Evolutionary conservation across 92 coral and sea anemone genomes (phyloP).

Genomic region (Porites lobata): DNA sequence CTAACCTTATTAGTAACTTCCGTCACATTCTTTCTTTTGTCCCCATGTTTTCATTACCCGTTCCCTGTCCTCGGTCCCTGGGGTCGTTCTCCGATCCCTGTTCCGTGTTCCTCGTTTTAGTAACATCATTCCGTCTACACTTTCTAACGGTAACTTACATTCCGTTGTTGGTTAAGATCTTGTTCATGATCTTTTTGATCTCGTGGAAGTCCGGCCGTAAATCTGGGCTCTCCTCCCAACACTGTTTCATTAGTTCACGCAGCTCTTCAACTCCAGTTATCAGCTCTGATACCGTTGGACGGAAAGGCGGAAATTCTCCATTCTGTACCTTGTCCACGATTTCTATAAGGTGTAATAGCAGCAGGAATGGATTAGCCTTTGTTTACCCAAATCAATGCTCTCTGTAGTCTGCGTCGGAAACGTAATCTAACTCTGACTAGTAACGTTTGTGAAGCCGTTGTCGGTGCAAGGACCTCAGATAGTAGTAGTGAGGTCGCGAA

Average conservation of each 20-base stretch:
- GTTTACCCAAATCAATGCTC: too few relatives aligned
- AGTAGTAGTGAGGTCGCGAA: too few relatives aligned
- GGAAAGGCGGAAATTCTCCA: conserved; percentile 92
- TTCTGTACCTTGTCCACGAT: conserved; percentile 88
- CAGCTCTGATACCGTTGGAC: conserved; percentile 92
- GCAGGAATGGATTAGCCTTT: too few relatives aligned
- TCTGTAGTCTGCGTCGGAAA: too few relatives aligned
- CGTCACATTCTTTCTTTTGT: too few relatives aligned
- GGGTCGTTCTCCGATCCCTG: too few relatives aligned
- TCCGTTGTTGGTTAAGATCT: conserved; percentile 89
- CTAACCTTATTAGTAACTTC: too few relatives aligned
- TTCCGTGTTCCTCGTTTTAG: not conserved
- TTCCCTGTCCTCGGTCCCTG: too few relatives aligned
- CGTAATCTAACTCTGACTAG: too few relatives aligned
- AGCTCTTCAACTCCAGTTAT: conserved; percentile 93
- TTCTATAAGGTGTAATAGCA: conserved; percentile 51
- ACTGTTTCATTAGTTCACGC: conserved; percentile 95
- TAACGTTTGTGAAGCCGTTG: too few relatives aligned
- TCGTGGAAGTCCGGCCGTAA: conserved; percentile 91
- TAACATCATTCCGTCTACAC: conserved; percentile 12
- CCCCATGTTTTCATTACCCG: too few relatives aligned
- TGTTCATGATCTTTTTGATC: conserved; percentile 90
- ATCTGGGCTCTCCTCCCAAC: conserved; percentile 95
- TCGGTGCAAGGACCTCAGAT: too few relatives aligned
- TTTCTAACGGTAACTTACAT: conserved; percentile 55